Conservation (phyloP, 1,140 invertebrate genomes). For the Eurosta solidaginis region DNA sequence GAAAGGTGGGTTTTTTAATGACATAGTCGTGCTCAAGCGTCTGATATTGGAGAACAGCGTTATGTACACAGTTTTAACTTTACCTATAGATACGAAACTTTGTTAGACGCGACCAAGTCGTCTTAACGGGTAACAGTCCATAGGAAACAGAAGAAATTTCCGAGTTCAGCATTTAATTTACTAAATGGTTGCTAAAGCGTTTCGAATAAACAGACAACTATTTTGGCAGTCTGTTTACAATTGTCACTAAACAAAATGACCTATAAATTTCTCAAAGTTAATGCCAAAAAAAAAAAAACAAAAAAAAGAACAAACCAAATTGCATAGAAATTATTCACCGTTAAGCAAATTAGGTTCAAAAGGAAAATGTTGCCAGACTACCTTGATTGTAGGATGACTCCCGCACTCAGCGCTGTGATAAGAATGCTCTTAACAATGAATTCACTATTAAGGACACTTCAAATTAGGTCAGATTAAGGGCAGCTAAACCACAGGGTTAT, state of each 20-base stretch:
- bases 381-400: not conserved
- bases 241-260: not conserved
- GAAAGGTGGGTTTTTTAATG: too few relatives aligned
- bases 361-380: not conserved
- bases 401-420: not conserved
- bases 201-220: not conserved
- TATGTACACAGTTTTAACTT: too few relatives aligned
- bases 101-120: too few relatives aligned
- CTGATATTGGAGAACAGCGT: too few relatives aligned
- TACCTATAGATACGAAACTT: too few relatives aligned
- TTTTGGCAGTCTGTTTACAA: not conserved
- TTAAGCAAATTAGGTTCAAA: not conserved
- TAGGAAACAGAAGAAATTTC: too few relatives aligned
- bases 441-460: not conserved
- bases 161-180: too few relatives aligned
- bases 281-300: not conserved
- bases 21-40: too few relatives aligned
- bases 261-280: slow-evolving; percentile 1
- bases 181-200: not conserved
- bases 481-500: too few relatives aligned
- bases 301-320: not conserved
- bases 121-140: too few relatives aligned
- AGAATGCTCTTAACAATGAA: not conserved
- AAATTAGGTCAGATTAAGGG: not conserved
- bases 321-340: not conserved